Evolutionary conservation across 2,113 vertebrate species (phyloP).

Genomic region (Dipodomys ordii): DNA sequence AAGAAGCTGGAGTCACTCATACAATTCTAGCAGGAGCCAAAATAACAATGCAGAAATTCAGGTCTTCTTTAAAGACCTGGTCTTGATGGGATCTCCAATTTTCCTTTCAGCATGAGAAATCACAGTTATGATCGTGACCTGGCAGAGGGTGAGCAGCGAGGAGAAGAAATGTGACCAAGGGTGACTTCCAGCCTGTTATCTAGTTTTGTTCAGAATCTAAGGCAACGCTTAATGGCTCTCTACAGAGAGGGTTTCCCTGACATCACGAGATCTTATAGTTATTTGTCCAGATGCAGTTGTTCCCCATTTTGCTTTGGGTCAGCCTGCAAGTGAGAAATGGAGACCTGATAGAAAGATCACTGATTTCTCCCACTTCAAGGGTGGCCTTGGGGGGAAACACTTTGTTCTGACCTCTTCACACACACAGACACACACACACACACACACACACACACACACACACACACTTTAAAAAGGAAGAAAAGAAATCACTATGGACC

Average conservation of each 20-base stretch:
- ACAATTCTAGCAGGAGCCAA: neutral
- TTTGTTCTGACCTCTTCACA: neutral
- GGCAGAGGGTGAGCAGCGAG: neutral
- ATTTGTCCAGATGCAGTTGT: neutral
- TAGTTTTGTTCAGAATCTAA: neutral
- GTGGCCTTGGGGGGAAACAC: neutral
- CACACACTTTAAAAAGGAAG: neutral
- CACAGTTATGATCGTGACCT: neutral
- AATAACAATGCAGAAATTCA: neutral
- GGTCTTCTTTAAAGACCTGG: conserved; percentile 34
- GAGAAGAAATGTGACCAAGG: neutral
- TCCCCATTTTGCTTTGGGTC: neutral
- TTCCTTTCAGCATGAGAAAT: conserved; percentile 51
- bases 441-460: too few relatives aligned
- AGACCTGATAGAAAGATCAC: neutral
- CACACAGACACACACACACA: too few relatives aligned
- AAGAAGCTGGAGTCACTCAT: neutral
- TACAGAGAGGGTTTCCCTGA: neutral
- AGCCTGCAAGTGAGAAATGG: neutral
- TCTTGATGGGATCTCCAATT: conserved; percentile 20
- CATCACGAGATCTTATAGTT: neutral
- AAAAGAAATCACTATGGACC: too few relatives aligned
- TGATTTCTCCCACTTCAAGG: neutral
- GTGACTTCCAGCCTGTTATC: neutral
- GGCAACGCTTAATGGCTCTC: neutral